Percentiles rank a stretch among this genome's conserved stretches.
These are phyloP conservation scores for Crotalus helleri DNA, from an alignment of 2,113 vertebrate species.

Conservation along the genomic window DNA sequence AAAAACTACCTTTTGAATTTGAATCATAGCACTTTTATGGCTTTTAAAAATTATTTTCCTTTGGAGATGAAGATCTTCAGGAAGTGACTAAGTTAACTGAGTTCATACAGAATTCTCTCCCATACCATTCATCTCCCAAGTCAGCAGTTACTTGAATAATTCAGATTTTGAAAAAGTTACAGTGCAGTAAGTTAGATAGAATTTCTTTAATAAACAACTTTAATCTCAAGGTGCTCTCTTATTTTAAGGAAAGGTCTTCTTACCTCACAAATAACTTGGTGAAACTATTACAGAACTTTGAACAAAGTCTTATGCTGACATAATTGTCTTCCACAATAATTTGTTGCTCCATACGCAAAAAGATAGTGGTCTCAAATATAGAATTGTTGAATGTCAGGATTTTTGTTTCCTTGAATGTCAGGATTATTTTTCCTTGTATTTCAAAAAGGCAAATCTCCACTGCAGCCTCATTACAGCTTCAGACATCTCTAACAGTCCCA, in stretches of 20 bases:
- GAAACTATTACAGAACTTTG: not conserved
- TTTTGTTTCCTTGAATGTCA: not conserved
- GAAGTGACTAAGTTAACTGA: conserved; percentile 60
- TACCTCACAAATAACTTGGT: not conserved
- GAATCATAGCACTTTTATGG: conserved; percentile 13
- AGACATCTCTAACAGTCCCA: not conserved
- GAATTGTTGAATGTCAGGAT: not conserved
- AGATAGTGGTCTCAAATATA: not conserved
- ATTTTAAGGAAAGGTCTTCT: not conserved
- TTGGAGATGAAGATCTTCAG: conserved; percentile 57
- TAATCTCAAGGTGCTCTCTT: not conserved
- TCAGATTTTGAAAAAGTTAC: conserved; percentile 34
- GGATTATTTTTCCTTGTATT: not conserved
- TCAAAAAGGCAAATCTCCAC: not conserved
- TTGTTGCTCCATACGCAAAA: not conserved
- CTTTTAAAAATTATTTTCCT: conserved; percentile 33
- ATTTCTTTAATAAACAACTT: not conserved
- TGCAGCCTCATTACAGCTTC: not conserved
- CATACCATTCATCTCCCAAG: conserved; percentile 53
- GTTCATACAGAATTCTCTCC: conserved; percentile 55
- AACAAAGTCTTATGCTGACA: not conserved
- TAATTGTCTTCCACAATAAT: not conserved
- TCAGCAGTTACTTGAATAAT: conserved; percentile 66
- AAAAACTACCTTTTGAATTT: conserved; percentile 36
- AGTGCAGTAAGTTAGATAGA: conserved; percentile 14